Evolutionary conservation across 2,797 vertebrate genomes (phyloP), one percentile per base, ranked within the genome.

Genomic region (Tachyglossus aculeatus): DNA sequence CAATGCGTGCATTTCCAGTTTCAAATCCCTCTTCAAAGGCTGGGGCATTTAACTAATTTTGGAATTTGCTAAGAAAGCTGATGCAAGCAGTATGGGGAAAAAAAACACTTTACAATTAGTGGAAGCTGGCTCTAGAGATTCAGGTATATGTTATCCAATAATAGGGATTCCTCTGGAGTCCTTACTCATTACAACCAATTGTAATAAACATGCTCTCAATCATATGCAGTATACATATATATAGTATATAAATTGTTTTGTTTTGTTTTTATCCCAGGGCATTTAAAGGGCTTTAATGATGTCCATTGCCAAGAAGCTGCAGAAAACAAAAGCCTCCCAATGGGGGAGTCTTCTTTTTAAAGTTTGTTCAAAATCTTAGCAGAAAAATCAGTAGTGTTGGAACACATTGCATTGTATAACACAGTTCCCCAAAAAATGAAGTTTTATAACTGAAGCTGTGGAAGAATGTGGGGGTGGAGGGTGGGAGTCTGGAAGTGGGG

Each of bases 21-120:
- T 43, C 34, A 55, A 56, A 75, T 29, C 56, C 74, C 9, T 61
- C 38, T 67, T 74, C 44, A 33, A 65, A 82, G 77, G 4, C 48
- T 39, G 43, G 71, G 73, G 43, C 61, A 48, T 48, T 77, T 69
- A 62, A 40, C 55, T 39, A 70, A 90, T 91, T 91, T 89, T 80
- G 88, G 81, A 93, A 95, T 91, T 93, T 90, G 85, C 89, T 91
- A 89, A 83, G 87, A 87, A 93, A 90, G 90, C 90, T 95, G 92
- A 95, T 91, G 90, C 81, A 91, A 92, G 86, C 75, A 80, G 41
- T 66, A 47, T 37, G 38, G 44, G 78, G 61, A 79, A 61, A 73
- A n/a, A 81, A 80, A 68, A 56, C 54, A 51, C 88, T 86, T 89
- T 74, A 88, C 90, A 96, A 96, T 96, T 95, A 96, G 94, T 89